Conservation (phyloP, 2,888 invertebrate species). For the Xanthostigma xanthostigma region DNA sequence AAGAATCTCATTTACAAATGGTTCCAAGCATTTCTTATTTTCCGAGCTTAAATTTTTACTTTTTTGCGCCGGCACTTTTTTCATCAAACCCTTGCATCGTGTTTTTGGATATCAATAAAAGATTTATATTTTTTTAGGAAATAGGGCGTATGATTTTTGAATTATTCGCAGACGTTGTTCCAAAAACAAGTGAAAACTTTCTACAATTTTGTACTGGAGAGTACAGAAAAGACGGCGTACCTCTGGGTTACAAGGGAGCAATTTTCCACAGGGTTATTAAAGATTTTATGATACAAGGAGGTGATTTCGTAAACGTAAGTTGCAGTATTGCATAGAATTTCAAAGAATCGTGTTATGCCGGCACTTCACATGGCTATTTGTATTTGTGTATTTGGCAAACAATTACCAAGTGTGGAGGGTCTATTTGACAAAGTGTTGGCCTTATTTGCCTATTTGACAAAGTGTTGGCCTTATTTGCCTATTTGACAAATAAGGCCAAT, state of each 20-base stretch:
- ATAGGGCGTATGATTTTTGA: constrained; percentile 97
- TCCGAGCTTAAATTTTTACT: no score
- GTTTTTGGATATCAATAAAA: constrained; percentile 1
- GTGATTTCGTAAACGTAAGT: constrained; percentile 95
- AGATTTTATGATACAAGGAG: constrained; percentile 99
- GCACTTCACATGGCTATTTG: no score
- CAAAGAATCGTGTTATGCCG: no score
- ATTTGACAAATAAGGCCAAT: no score
- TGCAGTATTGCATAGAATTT: constrained; percentile 1
- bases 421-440: no score
- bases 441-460: no score
- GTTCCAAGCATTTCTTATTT: no score
- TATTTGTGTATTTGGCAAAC: no score
- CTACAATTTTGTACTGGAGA: constrained; percentile 98
- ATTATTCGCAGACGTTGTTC: constrained; percentile 90
- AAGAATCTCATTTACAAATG: no score
- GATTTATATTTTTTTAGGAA: constrained; percentile 44
- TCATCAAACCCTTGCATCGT: not conserved
- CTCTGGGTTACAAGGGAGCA: constrained; percentile 90
- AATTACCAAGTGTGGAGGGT: no score
- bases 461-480: no score
- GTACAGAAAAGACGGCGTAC: constrained; percentile 87
- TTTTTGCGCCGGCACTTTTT: no score
- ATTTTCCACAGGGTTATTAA: constrained; percentile 97
- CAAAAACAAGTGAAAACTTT: constrained; percentile 94